Percentiles rank a stretch among this genome's conserved stretches.
Conservation (phyloP, 2,797 vertebrate genomes). For the Gastrophryne carolinensis region DNA sequence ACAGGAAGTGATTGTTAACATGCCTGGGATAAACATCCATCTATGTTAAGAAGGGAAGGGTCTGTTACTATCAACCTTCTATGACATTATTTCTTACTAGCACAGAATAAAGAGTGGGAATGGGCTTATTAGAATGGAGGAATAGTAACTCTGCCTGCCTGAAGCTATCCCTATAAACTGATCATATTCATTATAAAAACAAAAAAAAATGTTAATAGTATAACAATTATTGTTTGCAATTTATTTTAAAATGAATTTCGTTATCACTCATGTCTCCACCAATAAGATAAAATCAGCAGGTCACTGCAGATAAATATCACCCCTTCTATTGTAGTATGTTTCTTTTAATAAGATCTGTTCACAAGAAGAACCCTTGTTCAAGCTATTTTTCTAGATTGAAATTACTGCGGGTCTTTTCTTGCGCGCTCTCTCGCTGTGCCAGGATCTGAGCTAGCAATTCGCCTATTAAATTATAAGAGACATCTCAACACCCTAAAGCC, state of each 20-base stretch:
- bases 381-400: constrained; percentile 29
- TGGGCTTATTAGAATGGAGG: no score
- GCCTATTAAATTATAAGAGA: constrained; percentile 34
- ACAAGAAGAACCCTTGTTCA: constrained; percentile 4
- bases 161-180: no score
- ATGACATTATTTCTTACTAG: no score
- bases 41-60: no score
- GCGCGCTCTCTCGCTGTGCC: constrained; percentile 8
- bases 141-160: no score
- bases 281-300: background rate
- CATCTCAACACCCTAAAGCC: constrained; percentile 39
- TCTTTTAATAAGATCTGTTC: constrained; percentile 1
- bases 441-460: constrained; percentile 23
- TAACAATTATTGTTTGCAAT: no score
- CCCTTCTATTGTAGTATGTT: background rate
- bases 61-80: no score
- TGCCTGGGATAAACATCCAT: no score
- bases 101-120: no score
- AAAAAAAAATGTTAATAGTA: no score
- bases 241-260: background rate
- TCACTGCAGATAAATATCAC: background rate
- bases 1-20: no score
- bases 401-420: constrained; percentile 15
- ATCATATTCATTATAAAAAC: no score
- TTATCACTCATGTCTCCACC: background rate